phyloP scores from a whole-genome alignment of 2,888 invertebrate species.

The Teinopalpus imperialis region DNA sequence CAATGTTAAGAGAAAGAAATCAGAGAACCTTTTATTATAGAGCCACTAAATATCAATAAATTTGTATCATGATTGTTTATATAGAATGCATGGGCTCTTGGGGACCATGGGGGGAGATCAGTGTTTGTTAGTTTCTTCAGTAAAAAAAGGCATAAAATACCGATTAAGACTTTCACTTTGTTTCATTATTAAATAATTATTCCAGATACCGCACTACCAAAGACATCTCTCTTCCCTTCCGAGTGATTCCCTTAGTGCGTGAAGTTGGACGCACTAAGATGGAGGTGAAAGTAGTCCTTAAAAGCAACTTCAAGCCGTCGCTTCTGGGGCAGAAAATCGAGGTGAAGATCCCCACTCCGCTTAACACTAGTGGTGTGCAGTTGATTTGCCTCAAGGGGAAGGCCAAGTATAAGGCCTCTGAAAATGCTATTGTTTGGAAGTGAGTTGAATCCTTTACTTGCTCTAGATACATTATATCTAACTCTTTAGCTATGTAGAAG shows the following conservation, averaged over 20 bases:
- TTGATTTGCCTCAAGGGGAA: slow-evolving; percentile 99
- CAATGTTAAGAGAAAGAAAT: too few relatives aligned
- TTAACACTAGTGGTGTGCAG: slow-evolving; percentile 99
- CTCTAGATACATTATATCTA: too few relatives aligned
- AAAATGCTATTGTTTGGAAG: slow-evolving; percentile 99
- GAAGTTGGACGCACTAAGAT: slow-evolving; percentile 99
- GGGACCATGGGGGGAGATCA: too few relatives aligned
- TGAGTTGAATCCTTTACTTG: too few relatives aligned
- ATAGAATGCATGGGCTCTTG: too few relatives aligned
- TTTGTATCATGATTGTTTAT: too few relatives aligned
- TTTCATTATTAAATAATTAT: slow-evolving; percentile 2
- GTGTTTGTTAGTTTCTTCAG: too few relatives aligned
- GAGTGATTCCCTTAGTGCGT: slow-evolving; percentile 98
- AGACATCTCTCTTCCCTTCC: slow-evolving; percentile 99
- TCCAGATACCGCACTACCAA: slow-evolving; percentile 98
- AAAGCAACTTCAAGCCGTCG: slow-evolving; percentile 99
- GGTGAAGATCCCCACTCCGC: slow-evolving; percentile 98
- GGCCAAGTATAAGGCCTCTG: slow-evolving; percentile 99
- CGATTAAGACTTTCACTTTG: too few relatives aligned
- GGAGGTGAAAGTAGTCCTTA: slow-evolving; percentile 99
- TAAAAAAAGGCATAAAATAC: too few relatives aligned
- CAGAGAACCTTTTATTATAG: too few relatives aligned
- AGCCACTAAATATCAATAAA: too few relatives aligned
- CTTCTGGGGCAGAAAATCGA: slow-evolving; percentile 99
- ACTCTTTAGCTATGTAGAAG: too few relatives aligned